A percentile compares a stretch with the other conserved stretches of the same genome.
Evolutionary conservation across 2,888 invertebrate genomes (phyloP).

Genomic region (Biston stratarius): DNA sequence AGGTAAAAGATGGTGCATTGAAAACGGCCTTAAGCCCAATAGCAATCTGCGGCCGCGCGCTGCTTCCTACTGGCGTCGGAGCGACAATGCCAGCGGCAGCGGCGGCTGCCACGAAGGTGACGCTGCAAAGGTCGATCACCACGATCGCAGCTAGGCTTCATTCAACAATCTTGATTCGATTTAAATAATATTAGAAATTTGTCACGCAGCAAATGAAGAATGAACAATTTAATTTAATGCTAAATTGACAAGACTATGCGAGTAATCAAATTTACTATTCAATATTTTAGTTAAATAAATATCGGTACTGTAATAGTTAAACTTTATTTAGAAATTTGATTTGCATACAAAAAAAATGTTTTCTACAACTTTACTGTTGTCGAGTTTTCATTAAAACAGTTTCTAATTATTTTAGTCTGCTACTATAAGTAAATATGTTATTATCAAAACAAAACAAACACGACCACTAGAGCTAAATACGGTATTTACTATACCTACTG

Average conservation of each 20-base stretch:
- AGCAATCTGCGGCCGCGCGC: constrained; percentile 78
- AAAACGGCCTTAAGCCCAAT: constrained; percentile 86
- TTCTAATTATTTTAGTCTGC: too few species aligned
- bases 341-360: constrained; percentile 54
- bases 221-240: constrained; percentile 18
- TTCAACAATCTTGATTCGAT: constrained; percentile 36
- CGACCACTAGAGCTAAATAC: not conserved
- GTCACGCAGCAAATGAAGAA: constrained; percentile 17
- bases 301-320: not conserved
- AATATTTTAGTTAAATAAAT: constrained; percentile 3
- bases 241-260: constrained; percentile 10
- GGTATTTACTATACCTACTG: not conserved
- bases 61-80: constrained; percentile 85
- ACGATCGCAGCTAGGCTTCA: constrained; percentile 52
- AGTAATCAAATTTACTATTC: constrained; percentile 7
- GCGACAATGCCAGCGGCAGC: constrained; percentile 78
- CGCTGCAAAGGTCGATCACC: constrained; percentile 77
- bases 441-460: not conserved
- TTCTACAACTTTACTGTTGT: constrained; percentile 59
- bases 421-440: not conserved
- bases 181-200: constrained; percentile 27
- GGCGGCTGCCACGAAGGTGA: constrained; percentile 77
- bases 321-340: constrained; percentile 53
- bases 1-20: constrained; percentile 87
- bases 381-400: too few species aligned